Evolutionary conservation across 1,140 invertebrate genomes (phyloP).

Genomic region (Tetramorium alpestre): DNA sequence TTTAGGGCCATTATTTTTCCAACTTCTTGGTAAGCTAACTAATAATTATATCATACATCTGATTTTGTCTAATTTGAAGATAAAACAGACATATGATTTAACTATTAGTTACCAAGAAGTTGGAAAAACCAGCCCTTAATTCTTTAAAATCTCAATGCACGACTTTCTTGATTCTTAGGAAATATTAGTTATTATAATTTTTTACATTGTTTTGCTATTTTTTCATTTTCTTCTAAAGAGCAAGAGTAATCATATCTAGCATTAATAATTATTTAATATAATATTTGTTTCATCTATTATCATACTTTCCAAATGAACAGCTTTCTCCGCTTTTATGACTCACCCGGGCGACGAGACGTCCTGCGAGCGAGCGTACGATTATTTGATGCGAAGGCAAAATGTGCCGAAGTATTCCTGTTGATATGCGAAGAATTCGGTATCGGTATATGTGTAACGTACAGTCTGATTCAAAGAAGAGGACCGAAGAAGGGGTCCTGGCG

Average conservation of each 20-base stretch:
- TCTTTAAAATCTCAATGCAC: no score
- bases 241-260: not conserved
- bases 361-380: constrained; percentile 6
- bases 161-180: not conserved
- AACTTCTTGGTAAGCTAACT: no score
- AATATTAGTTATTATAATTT: not conserved
- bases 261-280: not conserved
- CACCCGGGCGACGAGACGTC: not conserved
- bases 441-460: constrained; percentile 44
- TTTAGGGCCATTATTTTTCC: no score
- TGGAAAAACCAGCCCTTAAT: no score
- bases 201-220: not conserved
- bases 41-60: no score
- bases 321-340: not conserved
- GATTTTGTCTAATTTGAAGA: no score
- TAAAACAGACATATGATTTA: no score
- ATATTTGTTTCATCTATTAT: not conserved
- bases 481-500: not conserved
- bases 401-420: constrained; percentile 12
- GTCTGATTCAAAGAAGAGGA: constrained; percentile 2
- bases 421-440: constrained; percentile 39
- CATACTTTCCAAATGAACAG: not conserved
- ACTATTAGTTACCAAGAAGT: no score
- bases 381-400: constrained; percentile 27
- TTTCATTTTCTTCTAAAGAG: not conserved